These are phyloP conservation scores for Lithophane socia DNA, from an alignment of 2,888 invertebrate genomes.

Conservation along the genomic window DNA sequence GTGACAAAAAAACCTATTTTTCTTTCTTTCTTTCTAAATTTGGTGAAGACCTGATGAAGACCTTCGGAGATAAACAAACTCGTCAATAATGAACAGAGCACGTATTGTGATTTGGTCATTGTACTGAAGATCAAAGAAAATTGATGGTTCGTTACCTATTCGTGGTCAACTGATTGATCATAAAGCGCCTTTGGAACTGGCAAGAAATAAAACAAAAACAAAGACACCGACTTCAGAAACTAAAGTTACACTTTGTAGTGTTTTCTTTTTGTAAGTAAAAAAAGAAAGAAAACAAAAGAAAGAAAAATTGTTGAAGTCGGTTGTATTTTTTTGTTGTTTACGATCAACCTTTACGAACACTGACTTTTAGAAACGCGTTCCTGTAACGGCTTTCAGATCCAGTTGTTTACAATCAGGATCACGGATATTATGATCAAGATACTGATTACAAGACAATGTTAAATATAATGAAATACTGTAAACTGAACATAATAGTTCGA, in stretches of 20 bases:
- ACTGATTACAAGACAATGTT: background rate
- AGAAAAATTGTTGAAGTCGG: background rate
- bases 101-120: background rate
- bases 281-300: no score
- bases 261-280: background rate
- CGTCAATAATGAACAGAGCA: background rate
- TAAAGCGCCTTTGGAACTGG: no score
- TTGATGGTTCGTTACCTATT: background rate
- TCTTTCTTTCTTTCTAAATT: no score
- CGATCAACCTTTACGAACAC: background rate
- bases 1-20: no score
- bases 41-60: background rate
- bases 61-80: background rate
- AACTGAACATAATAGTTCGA: constrained; percentile 35
- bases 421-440: no score
- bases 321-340: background rate
- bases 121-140: background rate
- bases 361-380: background rate
- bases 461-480: background rate
- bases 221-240: background rate
- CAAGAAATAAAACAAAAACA: background rate
- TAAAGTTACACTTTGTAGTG: background rate
- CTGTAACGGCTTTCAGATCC: background rate
- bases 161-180: background rate
- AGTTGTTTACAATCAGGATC: background rate